Conservation (phyloP, 2,113 vertebrate species). For the Scomber colias region DNA sequence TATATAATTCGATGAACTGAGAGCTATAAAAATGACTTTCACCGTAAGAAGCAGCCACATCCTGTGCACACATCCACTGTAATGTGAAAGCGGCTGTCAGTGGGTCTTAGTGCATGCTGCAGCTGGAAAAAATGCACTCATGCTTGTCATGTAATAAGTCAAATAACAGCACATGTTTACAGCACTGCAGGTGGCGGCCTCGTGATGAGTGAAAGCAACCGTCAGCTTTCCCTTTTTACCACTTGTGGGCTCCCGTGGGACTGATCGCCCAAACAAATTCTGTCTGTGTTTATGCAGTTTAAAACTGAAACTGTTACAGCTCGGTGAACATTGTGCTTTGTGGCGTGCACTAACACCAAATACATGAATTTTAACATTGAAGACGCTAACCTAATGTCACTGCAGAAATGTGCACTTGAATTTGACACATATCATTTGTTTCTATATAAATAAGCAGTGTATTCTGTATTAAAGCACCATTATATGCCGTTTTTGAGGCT, state of each 20-base stretch:
- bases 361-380: neutral
- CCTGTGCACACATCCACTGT: conserved; percentile 34
- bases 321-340: conserved; percentile 25
- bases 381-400: neutral
- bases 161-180: conserved; percentile 46
- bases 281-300: conserved; percentile 50
- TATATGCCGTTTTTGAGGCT: neutral
- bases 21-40: neutral
- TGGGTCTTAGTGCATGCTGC: conserved; percentile 14
- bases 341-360: neutral
- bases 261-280: conserved; percentile 37
- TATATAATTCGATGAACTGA: conserved; percentile 2
- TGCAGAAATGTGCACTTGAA: neutral
- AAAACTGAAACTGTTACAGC: conserved; percentile 59
- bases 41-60: conserved; percentile 23
- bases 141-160: conserved; percentile 41
- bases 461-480: neutral
- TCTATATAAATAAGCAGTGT: neutral
- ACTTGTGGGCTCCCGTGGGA: conserved; percentile 50
- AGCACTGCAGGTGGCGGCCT: conserved; percentile 70
- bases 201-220: conserved; percentile 47
- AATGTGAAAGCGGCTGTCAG: conserved; percentile 34
- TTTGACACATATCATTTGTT: neutral
- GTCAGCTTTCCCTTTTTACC: conserved; percentile 63
- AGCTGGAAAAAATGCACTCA: conserved; percentile 37